phyloP scores from a whole-genome alignment of 2,113 vertebrate species.

The Pangasianodon hypophthalmus region DNA sequence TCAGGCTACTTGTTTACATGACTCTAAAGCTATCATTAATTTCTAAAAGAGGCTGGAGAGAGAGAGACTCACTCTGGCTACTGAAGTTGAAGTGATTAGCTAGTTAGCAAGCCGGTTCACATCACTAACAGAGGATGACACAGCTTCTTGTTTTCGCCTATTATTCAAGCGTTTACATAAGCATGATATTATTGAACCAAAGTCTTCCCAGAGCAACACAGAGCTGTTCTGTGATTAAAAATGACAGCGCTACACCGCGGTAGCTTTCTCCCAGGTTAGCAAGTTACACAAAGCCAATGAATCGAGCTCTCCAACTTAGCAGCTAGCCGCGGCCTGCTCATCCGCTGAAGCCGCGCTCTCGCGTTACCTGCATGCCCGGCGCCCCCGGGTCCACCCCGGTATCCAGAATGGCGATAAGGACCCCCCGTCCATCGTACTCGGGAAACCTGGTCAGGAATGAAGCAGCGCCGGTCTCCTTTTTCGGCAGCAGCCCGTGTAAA shows the following conservation, averaged over 20 bases:
- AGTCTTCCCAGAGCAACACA: not conserved
- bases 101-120: not conserved
- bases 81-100: not conserved
- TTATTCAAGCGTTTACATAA: not conserved
- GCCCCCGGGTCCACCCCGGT: conserved; percentile 96
- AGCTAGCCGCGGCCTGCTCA: conserved; percentile 46
- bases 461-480: conserved; percentile 93
- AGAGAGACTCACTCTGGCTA: not conserved
- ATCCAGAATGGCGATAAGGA: conserved; percentile 90
- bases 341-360: conserved; percentile 40
- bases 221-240: not conserved
- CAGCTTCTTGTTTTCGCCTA: conserved; percentile 14
- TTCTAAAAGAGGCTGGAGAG: not conserved
- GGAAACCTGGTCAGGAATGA: conserved; percentile 89
- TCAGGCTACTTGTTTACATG: not conserved
- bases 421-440: conserved; percentile 90
- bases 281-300: not conserved
- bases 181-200: not conserved
- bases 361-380: conserved; percentile 93
- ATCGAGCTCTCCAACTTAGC: not conserved
- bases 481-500: conserved; percentile 92
- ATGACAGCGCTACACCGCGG: not conserved
- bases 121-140: conserved; percentile 38
- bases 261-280: not conserved
- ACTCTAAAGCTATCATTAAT: not conserved